Conservation (phyloP, 2,797 vertebrate species). For the Tauraco hartlaubi region DNA sequence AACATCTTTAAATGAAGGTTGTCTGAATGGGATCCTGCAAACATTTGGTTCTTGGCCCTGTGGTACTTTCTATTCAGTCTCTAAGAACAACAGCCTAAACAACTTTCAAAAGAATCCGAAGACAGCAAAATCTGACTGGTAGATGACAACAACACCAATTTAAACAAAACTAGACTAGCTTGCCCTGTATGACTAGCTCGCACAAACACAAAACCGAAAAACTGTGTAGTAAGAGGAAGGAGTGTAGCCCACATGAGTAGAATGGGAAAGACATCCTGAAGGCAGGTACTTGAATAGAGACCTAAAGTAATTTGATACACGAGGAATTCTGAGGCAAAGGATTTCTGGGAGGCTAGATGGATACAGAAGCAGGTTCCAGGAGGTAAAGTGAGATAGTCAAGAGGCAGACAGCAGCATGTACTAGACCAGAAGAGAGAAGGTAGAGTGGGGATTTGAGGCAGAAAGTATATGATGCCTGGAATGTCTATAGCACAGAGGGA, state of each 20-base stretch:
- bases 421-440: not conserved
- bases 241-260: not conserved
- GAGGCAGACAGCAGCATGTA: not conserved
- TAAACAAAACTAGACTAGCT: not conserved
- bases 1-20: not conserved
- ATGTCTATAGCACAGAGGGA: not conserved
- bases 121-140: not conserved
- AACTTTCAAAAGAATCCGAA: not conserved
- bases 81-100: not conserved
- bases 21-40: not conserved
- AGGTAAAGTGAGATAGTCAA: not conserved
- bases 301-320: not conserved
- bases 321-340: not conserved
- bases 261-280: not conserved
- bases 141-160: not conserved
- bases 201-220: not conserved
- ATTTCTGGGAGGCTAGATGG: not conserved
- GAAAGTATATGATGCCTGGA: not conserved
- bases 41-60: not conserved
- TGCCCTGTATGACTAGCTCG: not conserved
- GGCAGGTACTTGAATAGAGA: not conserved
- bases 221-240: not conserved
- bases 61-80: not conserved
- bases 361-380: not conserved
- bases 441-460: not conserved